phyloP scores from a whole-genome alignment of 1,140 invertebrate species.

The Camponotus vicinus region DNA sequence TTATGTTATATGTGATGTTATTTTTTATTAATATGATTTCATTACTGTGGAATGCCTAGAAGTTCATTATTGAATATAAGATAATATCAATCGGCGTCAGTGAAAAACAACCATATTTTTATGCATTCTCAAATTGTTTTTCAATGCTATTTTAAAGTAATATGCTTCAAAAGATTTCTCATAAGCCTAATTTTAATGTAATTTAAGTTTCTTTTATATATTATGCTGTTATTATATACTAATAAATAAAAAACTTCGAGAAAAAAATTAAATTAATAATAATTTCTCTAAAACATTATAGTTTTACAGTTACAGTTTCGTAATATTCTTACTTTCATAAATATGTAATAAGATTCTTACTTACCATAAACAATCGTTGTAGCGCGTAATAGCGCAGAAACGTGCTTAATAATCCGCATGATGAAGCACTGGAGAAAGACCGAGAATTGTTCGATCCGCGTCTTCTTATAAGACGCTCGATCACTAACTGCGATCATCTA shows the following conservation, averaged over 20 bases:
- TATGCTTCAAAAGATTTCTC: not conserved
- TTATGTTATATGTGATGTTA: not conserved
- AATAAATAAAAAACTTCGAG: not conserved
- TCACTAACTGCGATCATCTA: constrained; percentile 3
- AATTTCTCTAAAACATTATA: not conserved
- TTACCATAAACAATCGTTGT: constrained; percentile 58
- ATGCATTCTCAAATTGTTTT: not conserved
- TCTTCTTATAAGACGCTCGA: constrained; percentile 7
- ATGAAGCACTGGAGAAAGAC: not conserved
- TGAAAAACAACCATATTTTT: constrained; percentile 2
- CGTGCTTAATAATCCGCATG: constrained; percentile 50
- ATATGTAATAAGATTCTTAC: constrained; percentile 19
- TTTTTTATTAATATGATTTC: not conserved
- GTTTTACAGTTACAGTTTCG: not conserved
- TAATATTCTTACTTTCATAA: constrained; percentile 1
- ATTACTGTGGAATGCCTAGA: not conserved
- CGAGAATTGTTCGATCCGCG: not conserved
- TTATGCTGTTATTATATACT: not conserved
- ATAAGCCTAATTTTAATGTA: too few species aligned
- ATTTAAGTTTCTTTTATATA: not conserved
- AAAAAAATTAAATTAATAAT: not conserved
- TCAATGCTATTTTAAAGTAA: constrained; percentile 9
- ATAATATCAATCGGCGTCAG: not conserved
- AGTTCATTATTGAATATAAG: not conserved
- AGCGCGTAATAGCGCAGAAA: constrained; percentile 19